Base-by-base conservation (phyloP, 1,140 invertebrate genomes). In the Atta texana region DNA sequence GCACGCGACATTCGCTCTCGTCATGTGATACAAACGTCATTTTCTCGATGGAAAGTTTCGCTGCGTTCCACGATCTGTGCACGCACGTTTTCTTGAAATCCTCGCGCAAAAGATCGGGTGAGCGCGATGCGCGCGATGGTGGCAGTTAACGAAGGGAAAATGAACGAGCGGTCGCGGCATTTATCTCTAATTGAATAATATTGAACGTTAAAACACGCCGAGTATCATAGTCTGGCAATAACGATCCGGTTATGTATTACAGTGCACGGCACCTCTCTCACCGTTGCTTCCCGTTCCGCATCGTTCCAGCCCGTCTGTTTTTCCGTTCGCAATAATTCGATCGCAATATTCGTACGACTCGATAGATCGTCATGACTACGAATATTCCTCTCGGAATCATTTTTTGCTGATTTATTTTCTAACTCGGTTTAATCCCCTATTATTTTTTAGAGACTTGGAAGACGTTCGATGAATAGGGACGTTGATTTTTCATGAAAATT, bases 101-200 rank as follows among this genome's bases (percentile, higher is more conserved):
- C 34, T 53, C 1, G 49, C 14, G 31, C 63, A 14, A 53, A 53
- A 80, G 21, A 16, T 24, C 51, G 7, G 2, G 3, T 5, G 18
- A 18, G 31, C 63, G 31, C 12, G 55, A 61, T 21, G 18, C 57
- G 74, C 28, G 57, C 53, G 66, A 78, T 78, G 51, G n/a, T 63
- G 10, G 72, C 53, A n/a, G 61, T 49, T 88, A 82, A 88, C 89
- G 89, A 75, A 74, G 68, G 89, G 86, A 88, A 80, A 90, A 87
- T 88, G 49, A 59, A 85, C 74, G 59, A 61, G 59, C 55, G 44
- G 51, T 44, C 69, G 21, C 49, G 49, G 64, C 63, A 57, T 87
- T 39, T 88, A 80, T 69, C 72, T 91, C 87, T 85, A 90, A 91
- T 91, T 91, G 82, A 87, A 86, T 88, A 88, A 90, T 90, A 88